Conservation (phyloP, 2,797 vertebrate genomes). For the Ctenopoma multispine region DNA sequence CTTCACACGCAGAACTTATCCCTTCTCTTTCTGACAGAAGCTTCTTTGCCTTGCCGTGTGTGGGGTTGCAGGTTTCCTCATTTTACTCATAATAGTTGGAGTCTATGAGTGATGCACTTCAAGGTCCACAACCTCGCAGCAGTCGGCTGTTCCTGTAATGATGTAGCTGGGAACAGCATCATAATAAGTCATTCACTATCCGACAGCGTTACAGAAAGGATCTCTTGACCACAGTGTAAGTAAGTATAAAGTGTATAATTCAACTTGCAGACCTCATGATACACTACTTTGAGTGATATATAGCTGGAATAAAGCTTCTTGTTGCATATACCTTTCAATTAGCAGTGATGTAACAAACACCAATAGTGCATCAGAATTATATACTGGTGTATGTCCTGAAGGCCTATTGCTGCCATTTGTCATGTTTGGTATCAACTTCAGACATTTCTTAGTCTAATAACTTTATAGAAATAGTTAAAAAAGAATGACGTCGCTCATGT, state of each 20-base stretch:
- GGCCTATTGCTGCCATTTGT: conserved; percentile 25
- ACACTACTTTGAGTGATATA: conserved; percentile 12
- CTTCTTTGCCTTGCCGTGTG: conserved; percentile 86
- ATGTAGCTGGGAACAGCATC: conserved; percentile 29
- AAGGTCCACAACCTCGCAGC: conserved; percentile 22
- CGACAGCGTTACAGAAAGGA: conserved; percentile 46
- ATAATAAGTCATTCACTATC: conserved; percentile 36
- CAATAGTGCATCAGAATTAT: conserved; percentile 19
- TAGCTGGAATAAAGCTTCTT: conserved; percentile 1
- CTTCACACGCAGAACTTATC: neutral
- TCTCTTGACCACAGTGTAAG: conserved; percentile 7
- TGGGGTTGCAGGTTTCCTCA: conserved; percentile 83
- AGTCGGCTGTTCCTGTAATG: conserved; percentile 31
- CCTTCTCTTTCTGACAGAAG: conserved; percentile 81
- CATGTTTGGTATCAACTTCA: conserved; percentile 8
- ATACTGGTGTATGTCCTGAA: conserved; percentile 4
- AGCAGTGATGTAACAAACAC: conserved; percentile 8
- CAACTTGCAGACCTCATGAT: conserved; percentile 41
- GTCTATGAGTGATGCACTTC: conserved; percentile 61
- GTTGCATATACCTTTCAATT: conserved; percentile 2
- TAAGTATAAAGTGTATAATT: conserved; percentile 37
- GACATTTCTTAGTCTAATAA: conserved; percentile 14
- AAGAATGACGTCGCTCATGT: neutral
- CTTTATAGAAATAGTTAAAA: conserved; percentile 4
- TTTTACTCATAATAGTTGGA: conserved; percentile 86